A percentile compares a stretch with the other conserved stretches of the same genome.
Evolutionary conservation across 2,888 invertebrate genomes (phyloP).

Genomic region (Harpalus rufipes): DNA sequence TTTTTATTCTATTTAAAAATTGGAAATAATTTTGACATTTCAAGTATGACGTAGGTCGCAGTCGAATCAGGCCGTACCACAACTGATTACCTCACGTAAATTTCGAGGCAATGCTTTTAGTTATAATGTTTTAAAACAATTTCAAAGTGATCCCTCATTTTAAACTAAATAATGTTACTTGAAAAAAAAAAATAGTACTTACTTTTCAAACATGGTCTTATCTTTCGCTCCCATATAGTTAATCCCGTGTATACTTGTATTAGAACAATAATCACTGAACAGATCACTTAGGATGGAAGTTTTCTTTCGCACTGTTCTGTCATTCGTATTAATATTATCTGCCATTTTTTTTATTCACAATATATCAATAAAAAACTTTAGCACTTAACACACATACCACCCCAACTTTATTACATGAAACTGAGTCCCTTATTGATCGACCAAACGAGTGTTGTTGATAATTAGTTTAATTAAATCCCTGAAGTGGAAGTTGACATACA

Average conservation of each 20-base stretch:
- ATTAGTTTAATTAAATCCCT: background rate
- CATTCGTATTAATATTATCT: background rate
- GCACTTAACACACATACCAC: no score
- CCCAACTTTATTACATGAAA: no score
- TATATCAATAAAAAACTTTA: background rate
- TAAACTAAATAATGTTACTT: background rate
- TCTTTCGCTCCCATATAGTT: slow-evolving; percentile 10
- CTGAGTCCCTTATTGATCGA: no score
- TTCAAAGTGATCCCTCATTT: background rate
- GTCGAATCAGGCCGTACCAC: no score
- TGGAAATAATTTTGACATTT: background rate
- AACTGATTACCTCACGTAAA: no score
- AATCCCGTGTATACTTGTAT: slow-evolving; percentile 26
- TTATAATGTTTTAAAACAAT: background rate
- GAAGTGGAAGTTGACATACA: background rate
- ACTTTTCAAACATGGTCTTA: slow-evolving; percentile 14
- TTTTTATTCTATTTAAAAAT: background rate
- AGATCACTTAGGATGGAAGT: background rate
- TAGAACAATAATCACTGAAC: slow-evolving; percentile 1
- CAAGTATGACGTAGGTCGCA: background rate
- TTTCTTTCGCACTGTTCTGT: background rate
- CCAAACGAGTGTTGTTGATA: background rate
- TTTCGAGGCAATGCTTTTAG: background rate
- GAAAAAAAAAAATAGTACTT: background rate
- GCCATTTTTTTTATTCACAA: background rate